phyloP scores from a whole-genome alignment of 2,888 invertebrate genomes.

The Emmelina monodactyla region DNA sequence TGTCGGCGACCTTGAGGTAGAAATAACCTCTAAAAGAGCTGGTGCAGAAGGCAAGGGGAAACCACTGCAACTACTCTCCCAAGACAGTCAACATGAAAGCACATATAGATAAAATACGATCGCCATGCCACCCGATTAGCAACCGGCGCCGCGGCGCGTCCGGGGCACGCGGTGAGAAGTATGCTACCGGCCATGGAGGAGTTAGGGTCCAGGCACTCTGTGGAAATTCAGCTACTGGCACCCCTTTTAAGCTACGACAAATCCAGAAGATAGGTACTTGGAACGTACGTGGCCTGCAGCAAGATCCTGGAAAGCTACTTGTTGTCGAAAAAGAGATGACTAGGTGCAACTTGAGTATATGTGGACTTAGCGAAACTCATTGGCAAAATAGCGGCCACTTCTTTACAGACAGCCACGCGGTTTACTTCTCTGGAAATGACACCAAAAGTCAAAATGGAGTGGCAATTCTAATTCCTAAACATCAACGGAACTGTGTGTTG shows the following conservation, averaged over 20 bases:
- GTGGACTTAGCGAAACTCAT: no score
- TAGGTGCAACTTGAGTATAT: neutral
- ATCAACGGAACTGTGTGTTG: neutral
- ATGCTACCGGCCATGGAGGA: neutral
- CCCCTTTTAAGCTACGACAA: no score
- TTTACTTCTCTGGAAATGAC: neutral
- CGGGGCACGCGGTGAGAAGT: neutral
- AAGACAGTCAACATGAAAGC: slow-evolving; percentile 1
- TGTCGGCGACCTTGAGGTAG: slow-evolving; percentile 8
- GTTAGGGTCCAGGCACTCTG: neutral
- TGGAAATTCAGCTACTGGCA: neutral
- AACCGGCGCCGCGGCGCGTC: no score
- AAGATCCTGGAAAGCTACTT: neutral
- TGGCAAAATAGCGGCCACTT: neutral
- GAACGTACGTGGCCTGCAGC: neutral
- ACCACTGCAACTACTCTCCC: slow-evolving; percentile 10
- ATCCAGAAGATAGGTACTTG: neutral
- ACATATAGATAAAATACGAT: slow-evolving; percentile 1
- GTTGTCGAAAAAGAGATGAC: neutral
- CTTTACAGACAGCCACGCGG: neutral
- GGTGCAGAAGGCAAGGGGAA: slow-evolving; percentile 15
- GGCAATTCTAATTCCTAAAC: neutral
- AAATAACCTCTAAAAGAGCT: slow-evolving; percentile 11
- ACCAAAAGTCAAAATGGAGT: neutral
- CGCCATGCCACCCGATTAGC: no score